A percentile compares a stretch with the other conserved stretches of the same genome.
These are phyloP conservation scores for Lamprotornis superbus DNA, from an alignment of 2,113 vertebrate genomes.

Conservation along the genomic window DNA sequence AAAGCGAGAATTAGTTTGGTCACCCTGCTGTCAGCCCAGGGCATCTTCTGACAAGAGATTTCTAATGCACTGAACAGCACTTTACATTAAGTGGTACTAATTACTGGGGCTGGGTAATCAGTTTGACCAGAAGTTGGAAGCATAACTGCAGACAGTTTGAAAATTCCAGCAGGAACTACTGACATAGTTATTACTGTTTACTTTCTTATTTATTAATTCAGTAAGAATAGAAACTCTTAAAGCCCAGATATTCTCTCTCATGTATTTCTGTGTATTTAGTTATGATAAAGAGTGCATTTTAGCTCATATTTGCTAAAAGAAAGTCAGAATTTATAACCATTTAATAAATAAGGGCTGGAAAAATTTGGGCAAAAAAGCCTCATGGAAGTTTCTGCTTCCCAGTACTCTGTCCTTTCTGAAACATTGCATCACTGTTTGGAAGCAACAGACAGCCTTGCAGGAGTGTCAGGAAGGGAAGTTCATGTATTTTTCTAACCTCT, in stretches of 20 bases:
- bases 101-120: slow-evolving; percentile 44
- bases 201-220: background rate
- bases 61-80: slow-evolving; percentile 47
- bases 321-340: background rate
- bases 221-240: background rate
- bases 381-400: background rate
- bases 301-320: background rate
- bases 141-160: background rate
- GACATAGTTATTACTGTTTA: background rate
- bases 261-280: background rate
- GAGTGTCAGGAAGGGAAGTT: background rate
- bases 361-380: background rate
- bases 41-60: slow-evolving; percentile 66
- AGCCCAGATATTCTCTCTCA: background rate
- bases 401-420: background rate
- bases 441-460: background rate
- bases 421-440: accelerated
- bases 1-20: slow-evolving; percentile 59
- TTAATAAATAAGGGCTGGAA: background rate
- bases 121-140: slow-evolving; percentile 45
- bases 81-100: slow-evolving; percentile 66
- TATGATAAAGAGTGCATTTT: background rate
- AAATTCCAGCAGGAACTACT: background rate
- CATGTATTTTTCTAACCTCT: background rate
- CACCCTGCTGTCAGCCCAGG: slow-evolving; percentile 65